A percentile compares a stretch with the other conserved stretches of the same genome.
Evolutionary conservation across 2,797 vertebrate genomes (phyloP).

Genomic region (Acanthiza pusilla): DNA sequence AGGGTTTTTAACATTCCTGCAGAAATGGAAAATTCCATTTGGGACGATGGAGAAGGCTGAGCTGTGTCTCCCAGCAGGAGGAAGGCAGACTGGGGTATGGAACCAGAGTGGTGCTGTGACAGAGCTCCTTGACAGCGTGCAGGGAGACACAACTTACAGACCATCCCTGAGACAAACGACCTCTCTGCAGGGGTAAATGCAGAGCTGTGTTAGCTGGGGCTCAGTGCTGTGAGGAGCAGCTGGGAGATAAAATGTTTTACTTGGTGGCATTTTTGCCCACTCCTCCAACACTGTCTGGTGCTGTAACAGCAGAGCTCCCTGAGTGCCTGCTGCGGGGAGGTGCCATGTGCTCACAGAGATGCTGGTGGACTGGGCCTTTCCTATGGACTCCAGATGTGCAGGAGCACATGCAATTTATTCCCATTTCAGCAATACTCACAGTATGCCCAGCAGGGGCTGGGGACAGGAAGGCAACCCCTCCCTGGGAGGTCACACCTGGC

Average conservation of each 20-base stretch:
- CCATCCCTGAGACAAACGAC: neutral
- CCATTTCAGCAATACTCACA: neutral
- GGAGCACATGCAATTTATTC: neutral
- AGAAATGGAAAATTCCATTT: neutral
- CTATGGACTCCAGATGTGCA: neutral
- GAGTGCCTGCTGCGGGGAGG: neutral
- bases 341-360: fast-evolving
- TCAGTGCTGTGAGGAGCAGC: neutral
- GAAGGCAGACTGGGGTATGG: neutral
- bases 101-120: neutral
- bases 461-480: neutral
- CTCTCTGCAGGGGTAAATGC: neutral
- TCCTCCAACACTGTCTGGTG: neutral
- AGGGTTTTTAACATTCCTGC: neutral
- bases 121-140: neutral
- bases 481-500: neutral
- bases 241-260: neutral
- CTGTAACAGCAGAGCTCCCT: neutral
- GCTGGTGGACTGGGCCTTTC: neutral
- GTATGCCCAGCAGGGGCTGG: neutral
- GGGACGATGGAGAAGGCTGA: neutral
- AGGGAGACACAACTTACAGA: neutral
- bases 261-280: neutral
- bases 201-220: fast-evolving
- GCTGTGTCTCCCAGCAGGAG: neutral